Evolutionary conservation across 2,888 invertebrate species (phyloP).

Genomic region (Chrysolina americana): DNA sequence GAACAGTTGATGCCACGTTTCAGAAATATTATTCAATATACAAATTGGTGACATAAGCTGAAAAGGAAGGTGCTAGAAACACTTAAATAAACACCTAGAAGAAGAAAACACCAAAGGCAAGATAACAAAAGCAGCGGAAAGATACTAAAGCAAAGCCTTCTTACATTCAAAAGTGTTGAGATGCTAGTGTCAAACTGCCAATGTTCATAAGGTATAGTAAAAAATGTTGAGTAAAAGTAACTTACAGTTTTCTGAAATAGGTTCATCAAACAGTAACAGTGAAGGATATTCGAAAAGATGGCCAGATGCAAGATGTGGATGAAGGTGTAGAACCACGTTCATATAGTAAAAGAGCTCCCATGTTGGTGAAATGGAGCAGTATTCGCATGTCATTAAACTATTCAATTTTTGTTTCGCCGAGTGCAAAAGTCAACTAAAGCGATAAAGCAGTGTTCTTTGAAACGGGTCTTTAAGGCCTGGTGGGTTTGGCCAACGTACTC

Average conservation of each 20-base stretch:
- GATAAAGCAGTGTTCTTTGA: too few relatives aligned
- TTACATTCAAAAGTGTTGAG: slow-evolving; percentile 43
- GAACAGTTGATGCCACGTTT: slow-evolving; percentile 13
- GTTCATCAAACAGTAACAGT: slow-evolving; percentile 29
- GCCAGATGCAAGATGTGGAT: slow-evolving; percentile 27
- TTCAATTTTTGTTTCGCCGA: too few relatives aligned
- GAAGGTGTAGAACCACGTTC: slow-evolving; percentile 27
- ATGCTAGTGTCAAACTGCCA: slow-evolving; percentile 52
- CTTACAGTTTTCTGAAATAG: slow-evolving; percentile 27
- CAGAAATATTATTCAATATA: slow-evolving; percentile 21
- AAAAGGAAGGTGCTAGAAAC: slow-evolving; percentile 34
- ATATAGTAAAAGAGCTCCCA: not conserved
- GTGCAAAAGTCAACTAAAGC: too few relatives aligned
- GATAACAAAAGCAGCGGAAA: slow-evolving; percentile 48
- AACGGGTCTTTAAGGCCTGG: too few relatives aligned
- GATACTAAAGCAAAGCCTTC: slow-evolving; percentile 51
- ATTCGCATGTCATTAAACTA: not conserved
- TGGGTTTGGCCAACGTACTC: too few relatives aligned
- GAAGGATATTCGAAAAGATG: slow-evolving; percentile 20
- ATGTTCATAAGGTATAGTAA: slow-evolving; percentile 38
- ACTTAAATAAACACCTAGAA: slow-evolving; percentile 24
- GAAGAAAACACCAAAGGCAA: slow-evolving; percentile 32
- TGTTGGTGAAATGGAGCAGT: not conserved
- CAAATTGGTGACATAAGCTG: slow-evolving; percentile 38
- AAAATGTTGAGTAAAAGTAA: slow-evolving; percentile 34